Evolutionary conservation across 2,797 vertebrate genomes (phyloP).

Genomic region (Rhodeus uyekii): DNA sequence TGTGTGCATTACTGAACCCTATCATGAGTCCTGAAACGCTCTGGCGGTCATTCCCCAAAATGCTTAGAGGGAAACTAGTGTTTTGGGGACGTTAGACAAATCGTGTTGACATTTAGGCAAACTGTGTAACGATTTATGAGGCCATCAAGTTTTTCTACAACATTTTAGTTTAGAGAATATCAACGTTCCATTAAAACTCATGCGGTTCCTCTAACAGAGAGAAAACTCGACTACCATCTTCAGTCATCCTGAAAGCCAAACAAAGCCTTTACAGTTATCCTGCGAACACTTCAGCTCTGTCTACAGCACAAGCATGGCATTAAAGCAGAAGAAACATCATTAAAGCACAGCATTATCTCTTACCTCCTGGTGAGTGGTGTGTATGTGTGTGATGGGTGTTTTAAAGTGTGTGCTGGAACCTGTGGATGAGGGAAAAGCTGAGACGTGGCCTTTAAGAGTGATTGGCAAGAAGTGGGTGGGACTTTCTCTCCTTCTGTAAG

Average conservation of each 20-base stretch:
- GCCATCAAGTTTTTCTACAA: too few relatives aligned
- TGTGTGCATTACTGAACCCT: not conserved
- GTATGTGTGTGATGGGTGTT: too few relatives aligned
- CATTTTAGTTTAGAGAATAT: too few relatives aligned
- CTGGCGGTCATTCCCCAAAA: not conserved
- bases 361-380: constrained; percentile 1
- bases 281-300: not conserved
- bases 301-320: not conserved
- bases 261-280: not conserved
- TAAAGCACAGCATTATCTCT: not conserved
- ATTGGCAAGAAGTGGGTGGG: constrained; percentile 50
- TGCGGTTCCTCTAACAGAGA: not conserved
- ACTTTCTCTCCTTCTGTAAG: not conserved
- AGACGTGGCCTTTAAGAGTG: constrained; percentile 64
- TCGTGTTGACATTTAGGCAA: too few relatives aligned
- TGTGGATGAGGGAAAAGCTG: not conserved
- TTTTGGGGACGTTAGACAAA: too few relatives aligned
- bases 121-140: too few relatives aligned
- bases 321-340: too few relatives aligned
- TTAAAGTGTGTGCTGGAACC: not conserved
- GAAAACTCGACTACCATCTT: not conserved
- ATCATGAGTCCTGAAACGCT: not conserved
- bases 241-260: not conserved
- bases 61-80: not conserved
- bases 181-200: not conserved